These are phyloP conservation scores for Dipodomys stephensi DNA, from an alignment of 2,113 vertebrate species.

Conservation along the genomic window DNA sequence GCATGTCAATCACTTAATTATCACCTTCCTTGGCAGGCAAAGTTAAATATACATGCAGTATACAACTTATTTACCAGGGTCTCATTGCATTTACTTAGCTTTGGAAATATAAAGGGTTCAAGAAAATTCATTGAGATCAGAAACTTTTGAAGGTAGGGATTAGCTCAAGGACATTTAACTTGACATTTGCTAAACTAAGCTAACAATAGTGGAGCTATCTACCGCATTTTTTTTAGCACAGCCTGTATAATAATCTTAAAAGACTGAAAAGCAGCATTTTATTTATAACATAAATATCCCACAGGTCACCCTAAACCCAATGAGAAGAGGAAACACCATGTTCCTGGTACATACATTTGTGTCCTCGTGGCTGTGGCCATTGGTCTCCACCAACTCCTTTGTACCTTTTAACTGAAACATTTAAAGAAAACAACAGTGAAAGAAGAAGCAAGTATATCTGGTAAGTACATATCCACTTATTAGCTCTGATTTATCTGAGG, in stretches of 20 bases:
- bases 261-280: not conserved
- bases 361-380: conserved; percentile 88
- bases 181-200: not conserved
- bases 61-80: not conserved
- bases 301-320: not conserved
- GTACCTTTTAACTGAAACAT: conserved; percentile 88
- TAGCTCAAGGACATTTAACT: not conserved
- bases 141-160: not conserved
- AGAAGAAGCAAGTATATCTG: conserved; percentile 73
- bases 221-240: not conserved
- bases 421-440: conserved; percentile 65
- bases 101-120: not conserved
- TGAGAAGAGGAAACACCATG: not conserved
- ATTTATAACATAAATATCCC: too few species aligned
- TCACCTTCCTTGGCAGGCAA: not conserved
- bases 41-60: not conserved
- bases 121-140: not conserved
- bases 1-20: not conserved
- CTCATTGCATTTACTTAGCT: not conserved
- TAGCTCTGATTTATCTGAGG: conserved; percentile 85
- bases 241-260: not conserved
- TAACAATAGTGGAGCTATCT: not conserved
- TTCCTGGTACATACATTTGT: conserved; percentile 87
- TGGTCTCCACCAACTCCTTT: conserved; percentile 90
- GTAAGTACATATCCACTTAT: conserved; percentile 77